Conservation (phyloP, 1,140 invertebrate genomes). For the Gerris buenoi region DNA sequence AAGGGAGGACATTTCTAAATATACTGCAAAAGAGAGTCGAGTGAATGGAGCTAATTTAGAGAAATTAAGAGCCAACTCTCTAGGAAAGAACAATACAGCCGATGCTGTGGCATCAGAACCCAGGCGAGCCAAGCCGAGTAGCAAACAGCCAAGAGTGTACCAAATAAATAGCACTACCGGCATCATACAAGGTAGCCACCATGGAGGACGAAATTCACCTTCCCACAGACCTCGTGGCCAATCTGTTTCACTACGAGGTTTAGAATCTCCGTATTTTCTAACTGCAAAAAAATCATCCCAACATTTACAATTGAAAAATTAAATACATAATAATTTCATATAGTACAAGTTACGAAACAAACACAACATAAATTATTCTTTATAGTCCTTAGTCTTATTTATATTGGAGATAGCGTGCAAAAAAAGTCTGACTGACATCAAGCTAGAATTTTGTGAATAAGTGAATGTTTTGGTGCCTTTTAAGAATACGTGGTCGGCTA, state of each 20-base stretch:
- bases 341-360: too few relatives aligned
- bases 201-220: background rate
- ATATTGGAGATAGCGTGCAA: too few relatives aligned
- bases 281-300: constrained; percentile 3
- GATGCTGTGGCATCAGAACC: background rate
- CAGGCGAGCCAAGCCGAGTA: background rate
- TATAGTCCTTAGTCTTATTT: too few relatives aligned
- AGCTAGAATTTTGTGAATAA: too few relatives aligned
- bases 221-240: constrained; percentile 2
- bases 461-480: too few relatives aligned
- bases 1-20: background rate
- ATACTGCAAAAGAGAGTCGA: background rate
- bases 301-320: too few relatives aligned
- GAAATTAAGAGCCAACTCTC: background rate
- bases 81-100: background rate
- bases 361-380: too few relatives aligned
- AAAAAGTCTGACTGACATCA: too few relatives aligned
- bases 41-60: background rate
- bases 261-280: background rate
- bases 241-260: background rate
- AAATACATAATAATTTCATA: too few relatives aligned
- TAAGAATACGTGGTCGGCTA: too few relatives aligned
- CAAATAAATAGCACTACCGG: background rate
- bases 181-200: background rate
- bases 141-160: background rate